These are phyloP conservation scores for Drosophila aff. DNA, from an alignment of 1,140 invertebrate species.

Conservation along the genomic window DNA sequence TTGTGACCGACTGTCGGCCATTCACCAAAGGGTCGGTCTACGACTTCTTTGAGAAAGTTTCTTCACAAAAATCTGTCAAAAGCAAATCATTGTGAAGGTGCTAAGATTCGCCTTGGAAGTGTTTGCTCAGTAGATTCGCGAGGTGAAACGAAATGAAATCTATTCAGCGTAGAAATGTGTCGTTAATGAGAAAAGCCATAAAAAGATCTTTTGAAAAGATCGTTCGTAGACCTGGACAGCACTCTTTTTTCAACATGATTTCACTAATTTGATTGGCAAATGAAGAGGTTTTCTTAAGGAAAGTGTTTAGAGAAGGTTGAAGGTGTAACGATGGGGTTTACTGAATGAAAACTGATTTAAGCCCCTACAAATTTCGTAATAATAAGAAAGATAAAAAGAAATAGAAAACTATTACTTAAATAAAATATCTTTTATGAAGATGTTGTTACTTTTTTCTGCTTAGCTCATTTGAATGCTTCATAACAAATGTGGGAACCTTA, in stretches of 20 bases:
- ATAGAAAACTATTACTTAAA: neutral
- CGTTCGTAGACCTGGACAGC: conserved; percentile 3
- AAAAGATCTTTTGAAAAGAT: conserved; percentile 34
- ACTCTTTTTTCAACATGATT: conserved; percentile 28
- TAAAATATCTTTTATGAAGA: neutral
- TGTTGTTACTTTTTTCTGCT: neutral
- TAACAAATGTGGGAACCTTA: conserved; percentile 33
- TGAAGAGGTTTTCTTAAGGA: conserved; percentile 14
- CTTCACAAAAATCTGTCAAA: conserved; percentile 39
- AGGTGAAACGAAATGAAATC: conserved; percentile 40
- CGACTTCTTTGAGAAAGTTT: conserved; percentile 40
- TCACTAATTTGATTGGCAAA: conserved; percentile 51
- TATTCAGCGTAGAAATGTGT: conserved; percentile 41
- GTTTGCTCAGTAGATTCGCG: conserved; percentile 33
- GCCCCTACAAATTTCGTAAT: neutral
- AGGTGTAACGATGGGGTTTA: neutral
- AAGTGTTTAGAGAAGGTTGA: conserved; percentile 7
- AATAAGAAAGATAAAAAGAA: neutral
- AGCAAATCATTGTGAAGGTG: conserved; percentile 50
- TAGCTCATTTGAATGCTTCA: neutral
- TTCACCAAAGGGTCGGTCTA: conserved; percentile 30
- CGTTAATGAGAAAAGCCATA: conserved; percentile 21
- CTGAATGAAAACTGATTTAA: neutral
- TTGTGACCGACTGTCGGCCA: conserved; percentile 31
- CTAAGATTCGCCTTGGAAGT: conserved; percentile 25